Base-by-base conservation (phyloP, 2,113 vertebrate species). In the Benitochromis conjunctus region DNA sequence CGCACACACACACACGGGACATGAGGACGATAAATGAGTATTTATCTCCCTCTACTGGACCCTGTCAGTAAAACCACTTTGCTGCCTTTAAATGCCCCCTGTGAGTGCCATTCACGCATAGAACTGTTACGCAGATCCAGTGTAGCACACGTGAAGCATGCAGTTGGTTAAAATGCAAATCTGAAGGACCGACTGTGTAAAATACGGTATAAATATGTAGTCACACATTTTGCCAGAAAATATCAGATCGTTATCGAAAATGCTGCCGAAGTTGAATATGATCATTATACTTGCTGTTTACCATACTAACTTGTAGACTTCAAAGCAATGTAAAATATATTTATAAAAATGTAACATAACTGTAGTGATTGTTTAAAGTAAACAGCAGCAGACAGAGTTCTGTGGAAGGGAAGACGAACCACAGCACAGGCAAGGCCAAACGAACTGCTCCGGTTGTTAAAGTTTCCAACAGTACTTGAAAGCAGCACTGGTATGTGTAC, bases 1-100 rank as follows among this genome's bases (percentile, higher is more conserved):
- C 16, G 34, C 16, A 13, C 41, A 2, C 48, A 36, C 24, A 24
- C 38, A 12, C 19, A 56, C 11, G 1, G 12, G 19, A 14, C 38
- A 26, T 0, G n/a, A 55, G 10, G 8, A n/a, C 6, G 21, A 95
- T 89, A 85, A 62, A 26, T 93, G 16, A 88, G 76, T 66, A 80
- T 94, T 69, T 96, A 87, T 60, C 91, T 80, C 95, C 95, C 92
- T 95, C 96, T 96, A 76, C 80, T 89, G 96, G 95, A 87, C 3
- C 2, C 9, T 34, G 5, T 7, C 5, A 7, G 76, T 80, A 89
- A 79, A 48, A 7, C 24, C 54, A 19, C 26, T n/a, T 6, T 89
- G 88, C 9, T 85, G 79, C 85, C 7, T 92, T 86, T 24, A 83
- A 1, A 46, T 58, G 66, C 78, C 54, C 11, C 79, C 4, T 1